These are phyloP conservation scores for Salmo trutta DNA, from an alignment of 2,797 vertebrate genomes.

Conservation along the genomic window DNA sequence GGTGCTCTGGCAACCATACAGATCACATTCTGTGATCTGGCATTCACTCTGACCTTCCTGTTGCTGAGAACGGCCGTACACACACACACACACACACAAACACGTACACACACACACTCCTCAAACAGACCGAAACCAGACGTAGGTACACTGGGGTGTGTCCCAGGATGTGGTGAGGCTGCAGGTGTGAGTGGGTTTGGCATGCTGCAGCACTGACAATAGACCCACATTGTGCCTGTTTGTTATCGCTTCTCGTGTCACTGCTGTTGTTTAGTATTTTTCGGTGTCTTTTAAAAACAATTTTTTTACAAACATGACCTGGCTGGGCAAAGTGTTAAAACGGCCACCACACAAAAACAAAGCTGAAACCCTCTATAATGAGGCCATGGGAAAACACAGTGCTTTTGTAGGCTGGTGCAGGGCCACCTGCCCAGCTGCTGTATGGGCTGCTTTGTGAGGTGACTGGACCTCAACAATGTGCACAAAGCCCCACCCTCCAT, in stretches of 20 bases:
- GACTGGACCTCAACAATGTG: constrained; percentile 27
- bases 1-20: constrained; percentile 3
- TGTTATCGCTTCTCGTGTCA: constrained; percentile 6
- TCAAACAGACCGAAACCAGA: neutral
- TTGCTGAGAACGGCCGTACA: constrained; percentile 14
- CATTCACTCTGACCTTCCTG: constrained; percentile 16
- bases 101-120: constrained; percentile 57
- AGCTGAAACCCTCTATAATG: constrained; percentile 17
- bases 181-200: constrained; percentile 61
- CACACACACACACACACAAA: constrained; percentile 50
- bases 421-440: constrained; percentile 29
- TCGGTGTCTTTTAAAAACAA: no score
- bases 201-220: constrained; percentile 42
- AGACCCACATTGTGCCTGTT: constrained; percentile 37
- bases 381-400: constrained; percentile 14
- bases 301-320: constrained; percentile 17
- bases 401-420: constrained; percentile 18
- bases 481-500: constrained; percentile 24
- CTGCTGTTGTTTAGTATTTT: constrained; percentile 21
- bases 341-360: constrained; percentile 11
- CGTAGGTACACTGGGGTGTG: neutral
- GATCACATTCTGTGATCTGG: neutral
- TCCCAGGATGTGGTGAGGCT: constrained; percentile 48
- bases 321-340: constrained; percentile 24
- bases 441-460: constrained; percentile 29